Conservation (phyloP, 2,888 invertebrate species). For the Synergus laeviventris region DNA sequence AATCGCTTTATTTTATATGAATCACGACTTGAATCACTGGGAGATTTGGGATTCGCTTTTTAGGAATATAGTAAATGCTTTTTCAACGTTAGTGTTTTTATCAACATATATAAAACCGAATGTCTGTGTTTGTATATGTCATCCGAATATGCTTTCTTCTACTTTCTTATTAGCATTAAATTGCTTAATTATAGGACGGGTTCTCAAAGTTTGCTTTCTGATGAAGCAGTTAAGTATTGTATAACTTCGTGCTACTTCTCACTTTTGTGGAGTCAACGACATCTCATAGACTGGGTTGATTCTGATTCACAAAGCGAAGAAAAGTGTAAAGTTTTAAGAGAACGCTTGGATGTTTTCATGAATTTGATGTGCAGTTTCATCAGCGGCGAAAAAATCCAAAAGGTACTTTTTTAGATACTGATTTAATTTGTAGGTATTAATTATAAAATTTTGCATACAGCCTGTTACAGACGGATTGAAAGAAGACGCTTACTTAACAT, state of each 20-base stretch:
- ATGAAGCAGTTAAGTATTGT: slow-evolving; percentile 84
- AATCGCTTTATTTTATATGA: slow-evolving; percentile 94
- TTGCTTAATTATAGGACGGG: not conserved
- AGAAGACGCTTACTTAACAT: slow-evolving; percentile 89
- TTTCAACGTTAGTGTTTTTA: slow-evolving; percentile 44
- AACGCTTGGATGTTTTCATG: slow-evolving; percentile 86
- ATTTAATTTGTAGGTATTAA: not conserved
- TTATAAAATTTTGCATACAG: slow-evolving; percentile 42
- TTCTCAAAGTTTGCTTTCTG: slow-evolving; percentile 64
- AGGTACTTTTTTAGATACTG: slow-evolving; percentile 76
- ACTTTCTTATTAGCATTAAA: not conserved
- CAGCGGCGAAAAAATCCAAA: slow-evolving; percentile 84
- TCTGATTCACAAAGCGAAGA: slow-evolving; percentile 78
- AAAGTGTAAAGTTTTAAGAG: slow-evolving; percentile 81
- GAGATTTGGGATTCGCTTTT: slow-evolving; percentile 93
- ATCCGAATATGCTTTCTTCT: not conserved
- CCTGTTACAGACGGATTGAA: slow-evolving; percentile 62
- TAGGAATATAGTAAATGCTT: slow-evolving; percentile 82
- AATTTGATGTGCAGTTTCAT: slow-evolving; percentile 83
- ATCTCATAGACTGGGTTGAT: slow-evolving; percentile 85
- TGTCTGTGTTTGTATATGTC: too few relatives aligned
- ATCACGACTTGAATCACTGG: slow-evolving; percentile 96
- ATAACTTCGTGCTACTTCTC: slow-evolving; percentile 92
- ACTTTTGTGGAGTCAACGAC: slow-evolving; percentile 92
- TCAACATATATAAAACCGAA: too few relatives aligned